These are phyloP conservation scores for Galemys pyrenaicus DNA, from an alignment of 2,113 vertebrate species.

Conservation along the genomic window DNA sequence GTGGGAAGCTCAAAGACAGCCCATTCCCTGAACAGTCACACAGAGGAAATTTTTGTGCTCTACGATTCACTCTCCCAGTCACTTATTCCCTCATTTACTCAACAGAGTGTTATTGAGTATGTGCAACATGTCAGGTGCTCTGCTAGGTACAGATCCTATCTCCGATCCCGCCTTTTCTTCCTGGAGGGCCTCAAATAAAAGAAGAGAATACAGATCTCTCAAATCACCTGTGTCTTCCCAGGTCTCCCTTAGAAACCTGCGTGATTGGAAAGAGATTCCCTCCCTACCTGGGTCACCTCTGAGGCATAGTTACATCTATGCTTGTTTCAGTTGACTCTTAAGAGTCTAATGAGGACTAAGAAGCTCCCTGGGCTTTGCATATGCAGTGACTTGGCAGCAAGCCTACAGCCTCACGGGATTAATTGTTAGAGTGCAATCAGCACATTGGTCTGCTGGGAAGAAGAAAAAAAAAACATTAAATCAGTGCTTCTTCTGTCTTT, in stretches of 20 bases:
- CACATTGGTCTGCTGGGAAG: background rate
- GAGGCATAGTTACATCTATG: background rate
- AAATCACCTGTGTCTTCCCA: background rate
- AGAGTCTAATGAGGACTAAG: conserved; percentile 65
- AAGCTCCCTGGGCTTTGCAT: conserved; percentile 49
- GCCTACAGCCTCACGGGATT: background rate
- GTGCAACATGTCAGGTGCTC: background rate
- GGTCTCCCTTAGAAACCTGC: background rate
- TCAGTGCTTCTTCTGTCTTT: conserved; percentile 53
- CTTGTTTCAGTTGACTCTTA: conserved; percentile 36
- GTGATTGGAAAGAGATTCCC: background rate
- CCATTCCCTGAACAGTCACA: background rate
- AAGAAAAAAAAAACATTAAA: conserved; percentile 57
- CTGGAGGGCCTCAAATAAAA: background rate
- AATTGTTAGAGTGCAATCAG: conserved; percentile 47
- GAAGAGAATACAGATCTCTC: background rate
- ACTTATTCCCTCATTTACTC: background rate
- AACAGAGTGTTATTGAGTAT: background rate
- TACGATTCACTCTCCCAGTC: background rate
- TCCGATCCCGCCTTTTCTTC: background rate
- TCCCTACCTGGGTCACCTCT: conserved; percentile 21
- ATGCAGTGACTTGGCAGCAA: conserved; percentile 6
- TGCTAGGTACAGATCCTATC: background rate
- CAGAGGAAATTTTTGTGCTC: background rate
- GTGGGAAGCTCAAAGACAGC: background rate